A percentile compares a stretch with the other conserved stretches of the same genome.
These are phyloP conservation scores for Acanthosepion pharaonis DNA, from an alignment of 2,888 invertebrate genomes.

Conservation along the genomic window DNA sequence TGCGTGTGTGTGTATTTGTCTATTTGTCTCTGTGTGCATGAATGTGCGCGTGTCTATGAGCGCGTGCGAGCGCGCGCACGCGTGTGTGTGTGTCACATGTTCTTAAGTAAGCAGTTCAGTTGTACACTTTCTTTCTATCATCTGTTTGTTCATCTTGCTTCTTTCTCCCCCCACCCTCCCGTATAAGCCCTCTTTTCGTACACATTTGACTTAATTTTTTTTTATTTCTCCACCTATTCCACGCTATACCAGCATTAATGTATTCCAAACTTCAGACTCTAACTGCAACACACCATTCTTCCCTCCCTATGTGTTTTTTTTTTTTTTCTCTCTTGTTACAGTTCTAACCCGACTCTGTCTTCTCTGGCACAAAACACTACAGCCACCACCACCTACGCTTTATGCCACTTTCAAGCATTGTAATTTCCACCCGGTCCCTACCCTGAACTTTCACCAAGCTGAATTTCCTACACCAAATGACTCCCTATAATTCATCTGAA, in stretches of 20 bases:
- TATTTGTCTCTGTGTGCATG: not conserved
- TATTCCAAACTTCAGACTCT: slow-evolving; percentile 9
- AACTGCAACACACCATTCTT: not conserved
- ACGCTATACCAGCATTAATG: slow-evolving; percentile 17
- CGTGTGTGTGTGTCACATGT: not conserved
- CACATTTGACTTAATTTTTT: not conserved
- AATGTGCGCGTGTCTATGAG: not conserved
- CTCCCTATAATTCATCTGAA: slow-evolving; percentile 33
- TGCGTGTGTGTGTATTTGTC: fast-evolving
- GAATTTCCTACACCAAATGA: slow-evolving; percentile 14
- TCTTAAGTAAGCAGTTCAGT: not conserved
- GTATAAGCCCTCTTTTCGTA: not conserved
- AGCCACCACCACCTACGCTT: not conserved
- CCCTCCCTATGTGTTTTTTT: not conserved
- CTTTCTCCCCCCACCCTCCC: not conserved
- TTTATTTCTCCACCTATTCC: not conserved
- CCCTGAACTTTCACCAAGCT: slow-evolving; percentile 12
- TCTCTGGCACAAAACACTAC: not conserved
- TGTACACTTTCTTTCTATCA: not conserved
- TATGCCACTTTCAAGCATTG: slow-evolving; percentile 21
- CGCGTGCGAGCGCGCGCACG: not conserved
- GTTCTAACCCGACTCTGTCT: not conserved
- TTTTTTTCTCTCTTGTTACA: not conserved
- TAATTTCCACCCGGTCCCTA: slow-evolving; percentile 33
- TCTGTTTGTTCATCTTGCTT: not conserved